A percentile compares a stretch with the other conserved stretches of the same genome.
Evolutionary conservation across 2,113 vertebrate genomes (phyloP).

Genomic region (Vimba vimba): DNA sequence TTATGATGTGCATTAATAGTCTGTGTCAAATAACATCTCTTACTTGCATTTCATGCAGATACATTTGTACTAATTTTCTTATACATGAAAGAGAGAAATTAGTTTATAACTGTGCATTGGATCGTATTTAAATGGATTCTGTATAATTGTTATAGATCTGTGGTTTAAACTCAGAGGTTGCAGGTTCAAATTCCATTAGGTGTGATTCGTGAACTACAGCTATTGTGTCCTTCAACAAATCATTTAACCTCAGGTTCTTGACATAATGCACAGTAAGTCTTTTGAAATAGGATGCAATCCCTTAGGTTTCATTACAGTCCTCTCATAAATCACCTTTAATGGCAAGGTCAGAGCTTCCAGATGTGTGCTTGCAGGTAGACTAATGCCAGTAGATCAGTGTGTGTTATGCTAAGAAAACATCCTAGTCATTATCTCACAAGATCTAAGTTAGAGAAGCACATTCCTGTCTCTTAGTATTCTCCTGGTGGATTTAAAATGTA

Average conservation of each 20-base stretch:
- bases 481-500: not conserved
- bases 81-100: not conserved
- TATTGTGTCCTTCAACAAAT: not conserved
- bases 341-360: constrained; percentile 1
- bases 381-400: too few relatives aligned
- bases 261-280: not conserved
- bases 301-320: not conserved
- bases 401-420: not conserved
- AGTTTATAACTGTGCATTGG: not conserved
- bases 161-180: not conserved
- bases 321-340: constrained; percentile 1
- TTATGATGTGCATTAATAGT: too few relatives aligned
- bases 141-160: not conserved
- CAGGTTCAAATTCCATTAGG: not conserved
- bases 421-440: not conserved
- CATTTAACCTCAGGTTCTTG: not conserved
- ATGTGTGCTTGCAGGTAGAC: not conserved
- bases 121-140: not conserved
- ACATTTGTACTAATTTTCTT: not conserved
- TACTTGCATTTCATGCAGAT: not conserved
- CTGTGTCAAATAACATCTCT: not conserved
- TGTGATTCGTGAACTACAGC: not conserved
- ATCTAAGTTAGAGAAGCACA: not conserved
- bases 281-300: not conserved
- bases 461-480: not conserved